phyloP scores from a whole-genome alignment of 2,113 vertebrate genomes.

The Cettia cetti region DNA sequence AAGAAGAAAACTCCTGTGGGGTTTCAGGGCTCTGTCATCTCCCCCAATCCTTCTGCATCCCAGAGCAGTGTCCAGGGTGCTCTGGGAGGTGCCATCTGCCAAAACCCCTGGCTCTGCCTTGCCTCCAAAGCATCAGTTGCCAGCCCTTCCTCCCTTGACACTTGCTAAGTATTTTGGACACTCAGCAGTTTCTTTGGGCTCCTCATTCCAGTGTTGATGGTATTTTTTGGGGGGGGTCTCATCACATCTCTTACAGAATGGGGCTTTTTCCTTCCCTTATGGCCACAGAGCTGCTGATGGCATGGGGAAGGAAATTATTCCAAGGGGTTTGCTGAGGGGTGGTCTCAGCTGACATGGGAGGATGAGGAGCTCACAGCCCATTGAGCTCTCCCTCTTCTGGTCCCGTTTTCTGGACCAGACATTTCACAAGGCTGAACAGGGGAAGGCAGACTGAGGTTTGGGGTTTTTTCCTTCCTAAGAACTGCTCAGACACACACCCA shows the following conservation, averaged over 20 bases:
- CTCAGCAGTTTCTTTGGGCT: neutral
- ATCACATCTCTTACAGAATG: neutral
- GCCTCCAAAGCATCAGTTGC: neutral
- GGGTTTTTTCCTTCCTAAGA: neutral
- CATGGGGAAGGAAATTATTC: neutral
- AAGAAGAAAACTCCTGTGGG: rapidly evolving
- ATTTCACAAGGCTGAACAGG: neutral
- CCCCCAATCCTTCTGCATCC: neutral
- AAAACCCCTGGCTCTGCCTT: neutral
- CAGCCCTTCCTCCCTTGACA: rapidly evolving
- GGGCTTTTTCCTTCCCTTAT: neutral
- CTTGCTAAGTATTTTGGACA: rapidly evolving
- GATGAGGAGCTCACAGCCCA: neutral
- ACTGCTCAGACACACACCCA: neutral
- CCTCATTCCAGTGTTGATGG: rapidly evolving
- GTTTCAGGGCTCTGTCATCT: neutral
- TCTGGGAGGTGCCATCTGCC: neutral
- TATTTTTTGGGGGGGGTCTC: neutral
- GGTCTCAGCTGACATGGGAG: neutral
- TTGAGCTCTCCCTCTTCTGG: neutral
- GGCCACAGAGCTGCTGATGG: neutral
- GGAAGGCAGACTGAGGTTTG: neutral
- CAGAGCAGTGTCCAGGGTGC: neutral
- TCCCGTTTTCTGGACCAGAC: neutral
- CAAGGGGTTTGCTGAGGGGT: neutral